These are phyloP conservation scores for Cephalopachus bancanus DNA, from an alignment of 2,797 vertebrate genomes.

Conservation along the genomic window DNA sequence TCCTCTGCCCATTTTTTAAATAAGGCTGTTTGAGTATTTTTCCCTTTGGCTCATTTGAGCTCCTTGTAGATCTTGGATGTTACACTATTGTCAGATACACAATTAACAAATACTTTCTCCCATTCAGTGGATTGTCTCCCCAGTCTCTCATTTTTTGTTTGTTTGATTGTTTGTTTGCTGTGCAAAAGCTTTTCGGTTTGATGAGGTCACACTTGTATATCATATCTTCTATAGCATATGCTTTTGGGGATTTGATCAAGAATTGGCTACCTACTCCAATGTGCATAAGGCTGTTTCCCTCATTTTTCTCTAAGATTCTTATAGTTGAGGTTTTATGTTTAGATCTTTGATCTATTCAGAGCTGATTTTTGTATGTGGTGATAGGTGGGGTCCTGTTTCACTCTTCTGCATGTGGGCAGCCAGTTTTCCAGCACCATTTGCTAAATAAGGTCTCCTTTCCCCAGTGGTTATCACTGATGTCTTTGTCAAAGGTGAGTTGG, in stretches of 20 bases:
- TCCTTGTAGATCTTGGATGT: background rate
- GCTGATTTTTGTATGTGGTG: too few species aligned
- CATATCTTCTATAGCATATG: background rate
- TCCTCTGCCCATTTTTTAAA: background rate
- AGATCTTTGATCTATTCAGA: too few species aligned
- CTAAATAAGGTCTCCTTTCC: background rate
- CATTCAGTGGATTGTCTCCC: background rate
- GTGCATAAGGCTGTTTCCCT: too few species aligned
- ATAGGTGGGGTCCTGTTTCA: too few species aligned
- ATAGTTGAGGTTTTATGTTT: too few species aligned
- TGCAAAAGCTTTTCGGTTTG: background rate
- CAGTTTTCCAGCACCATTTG: too few species aligned
- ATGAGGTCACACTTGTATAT: background rate
- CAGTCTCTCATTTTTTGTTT: too few species aligned
- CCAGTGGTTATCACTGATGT: background rate
- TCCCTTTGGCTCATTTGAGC: background rate
- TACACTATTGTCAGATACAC: background rate
- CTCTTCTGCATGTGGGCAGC: too few species aligned
- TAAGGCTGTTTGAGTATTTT: background rate
- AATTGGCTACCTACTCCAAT: background rate
- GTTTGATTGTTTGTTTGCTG: background rate
- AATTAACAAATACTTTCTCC: background rate
- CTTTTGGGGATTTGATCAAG: background rate
- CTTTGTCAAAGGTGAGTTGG: background rate
- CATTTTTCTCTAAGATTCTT: too few species aligned